Percentiles rank a stretch among this genome's conserved stretches.
Evolutionary conservation across 2,797 vertebrate species (phyloP).

Genomic region (Platalea minor): DNA sequence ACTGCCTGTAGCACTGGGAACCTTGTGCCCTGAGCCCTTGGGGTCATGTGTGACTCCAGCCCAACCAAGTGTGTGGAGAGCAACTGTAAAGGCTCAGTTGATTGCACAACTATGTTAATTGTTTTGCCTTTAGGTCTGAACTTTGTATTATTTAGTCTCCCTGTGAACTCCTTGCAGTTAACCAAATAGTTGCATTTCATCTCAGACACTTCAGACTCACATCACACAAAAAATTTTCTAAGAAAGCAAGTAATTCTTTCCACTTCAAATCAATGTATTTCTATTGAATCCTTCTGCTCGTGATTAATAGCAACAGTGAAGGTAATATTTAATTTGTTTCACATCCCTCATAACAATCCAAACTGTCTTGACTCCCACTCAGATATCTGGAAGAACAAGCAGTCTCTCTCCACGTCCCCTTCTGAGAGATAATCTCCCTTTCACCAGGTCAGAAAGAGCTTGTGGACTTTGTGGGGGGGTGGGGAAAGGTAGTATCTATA

Average conservation of each 20-base stretch:
- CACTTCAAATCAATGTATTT: not conserved
- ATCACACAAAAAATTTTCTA: not conserved
- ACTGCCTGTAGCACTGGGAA: not conserved
- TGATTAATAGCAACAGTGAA: not conserved
- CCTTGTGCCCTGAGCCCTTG: not conserved
- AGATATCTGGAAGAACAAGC: not conserved
- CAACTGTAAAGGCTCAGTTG: not conserved
- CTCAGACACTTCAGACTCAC: not conserved
- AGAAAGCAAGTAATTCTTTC: not conserved
- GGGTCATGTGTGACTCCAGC: slow-evolving; percentile 1
- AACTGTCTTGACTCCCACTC: not conserved
- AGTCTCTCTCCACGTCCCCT: not conserved
- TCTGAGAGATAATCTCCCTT: not conserved
- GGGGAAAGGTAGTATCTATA: not conserved
- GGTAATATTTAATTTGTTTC: not conserved
- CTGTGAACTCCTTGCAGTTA: not conserved
- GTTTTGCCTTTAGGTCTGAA: not conserved
- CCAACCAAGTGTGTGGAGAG: not conserved
- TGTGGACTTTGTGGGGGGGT: not conserved
- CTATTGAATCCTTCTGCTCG: not conserved
- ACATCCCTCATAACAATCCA: not conserved
- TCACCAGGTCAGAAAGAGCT: not conserved
- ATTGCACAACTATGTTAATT: slow-evolving; percentile 14
- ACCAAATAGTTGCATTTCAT: not conserved
- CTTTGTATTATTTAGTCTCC: not conserved